phyloP scores from a whole-genome alignment of 2,888 invertebrate genomes.

The Hoplodrina ambigua region DNA sequence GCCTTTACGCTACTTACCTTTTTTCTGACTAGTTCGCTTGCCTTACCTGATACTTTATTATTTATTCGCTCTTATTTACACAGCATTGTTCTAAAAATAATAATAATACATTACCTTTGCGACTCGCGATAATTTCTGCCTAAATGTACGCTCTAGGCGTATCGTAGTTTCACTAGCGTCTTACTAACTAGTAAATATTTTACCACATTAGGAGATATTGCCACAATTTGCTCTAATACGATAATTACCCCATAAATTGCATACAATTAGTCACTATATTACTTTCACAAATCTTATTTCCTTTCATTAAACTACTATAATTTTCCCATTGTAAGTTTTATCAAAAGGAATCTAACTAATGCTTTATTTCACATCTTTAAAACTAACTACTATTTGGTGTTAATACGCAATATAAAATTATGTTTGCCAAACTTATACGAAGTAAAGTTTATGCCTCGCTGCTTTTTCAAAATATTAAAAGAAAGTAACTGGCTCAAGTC shows the following conservation, averaged over 20 bases:
- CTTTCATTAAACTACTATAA: background rate
- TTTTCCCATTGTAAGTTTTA: background rate
- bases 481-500: slow-evolving; percentile 27
- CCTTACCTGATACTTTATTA: background rate
- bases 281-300: background rate
- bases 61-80: background rate
- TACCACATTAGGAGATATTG: no score
- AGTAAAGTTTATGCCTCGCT: no score
- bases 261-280: background rate
- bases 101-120: background rate
- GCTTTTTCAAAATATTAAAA: background rate
- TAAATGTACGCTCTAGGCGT: background rate
- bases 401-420: no score
- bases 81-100: background rate
- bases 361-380: background rate
- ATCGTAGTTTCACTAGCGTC: background rate
- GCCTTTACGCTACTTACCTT: slow-evolving; percentile 64
- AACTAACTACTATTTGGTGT: no score
- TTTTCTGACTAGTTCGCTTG: slow-evolving; percentile 4
- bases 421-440: no score
- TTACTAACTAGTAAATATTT: background rate
- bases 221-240: no score
- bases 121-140: no score
- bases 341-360: background rate
- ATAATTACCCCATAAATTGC: no score